These are phyloP conservation scores for Clarias fuscus DNA, from an alignment of 2,797 vertebrate genomes.

Conservation along the genomic window DNA sequence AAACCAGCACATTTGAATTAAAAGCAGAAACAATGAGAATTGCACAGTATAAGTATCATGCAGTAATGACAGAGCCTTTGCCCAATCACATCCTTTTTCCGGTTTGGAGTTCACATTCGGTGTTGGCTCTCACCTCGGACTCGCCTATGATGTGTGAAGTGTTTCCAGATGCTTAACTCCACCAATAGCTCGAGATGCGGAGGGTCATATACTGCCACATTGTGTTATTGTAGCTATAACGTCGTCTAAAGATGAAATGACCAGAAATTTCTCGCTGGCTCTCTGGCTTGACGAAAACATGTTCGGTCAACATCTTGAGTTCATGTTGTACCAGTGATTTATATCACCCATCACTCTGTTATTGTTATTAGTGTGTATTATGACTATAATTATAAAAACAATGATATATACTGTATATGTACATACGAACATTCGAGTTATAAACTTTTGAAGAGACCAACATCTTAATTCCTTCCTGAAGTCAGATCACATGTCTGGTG, in stretches of 20 bases:
- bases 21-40: slow-evolving; percentile 15
- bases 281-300: slow-evolving; percentile 34
- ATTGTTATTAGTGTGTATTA: not conserved
- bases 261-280: slow-evolving; percentile 60
- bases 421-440: too few species aligned
- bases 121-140: slow-evolving; percentile 66
- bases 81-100: slow-evolving; percentile 48
- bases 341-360: not conserved
- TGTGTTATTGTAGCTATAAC: slow-evolving; percentile 52
- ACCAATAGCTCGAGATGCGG: slow-evolving; percentile 56
- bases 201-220: slow-evolving; percentile 51
- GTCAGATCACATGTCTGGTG: too few species aligned
- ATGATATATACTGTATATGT: too few species aligned
- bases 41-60: slow-evolving; percentile 31
- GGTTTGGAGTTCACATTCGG: slow-evolving; percentile 46
- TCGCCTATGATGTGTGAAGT: slow-evolving; percentile 67
- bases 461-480: too few species aligned
- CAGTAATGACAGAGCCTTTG: slow-evolving; percentile 39
- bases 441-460: too few species aligned
- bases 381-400: not conserved
- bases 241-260: slow-evolving; percentile 71
- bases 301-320: not conserved
- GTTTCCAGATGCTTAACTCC: slow-evolving; percentile 70
- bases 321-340: not conserved
- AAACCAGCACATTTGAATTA: slow-evolving; percentile 34